Percentiles rank a stretch among this genome's conserved stretches.
These are phyloP conservation scores for Suricata suricatta DNA, from an alignment of 2,113 vertebrate species.

Conservation along the genomic window DNA sequence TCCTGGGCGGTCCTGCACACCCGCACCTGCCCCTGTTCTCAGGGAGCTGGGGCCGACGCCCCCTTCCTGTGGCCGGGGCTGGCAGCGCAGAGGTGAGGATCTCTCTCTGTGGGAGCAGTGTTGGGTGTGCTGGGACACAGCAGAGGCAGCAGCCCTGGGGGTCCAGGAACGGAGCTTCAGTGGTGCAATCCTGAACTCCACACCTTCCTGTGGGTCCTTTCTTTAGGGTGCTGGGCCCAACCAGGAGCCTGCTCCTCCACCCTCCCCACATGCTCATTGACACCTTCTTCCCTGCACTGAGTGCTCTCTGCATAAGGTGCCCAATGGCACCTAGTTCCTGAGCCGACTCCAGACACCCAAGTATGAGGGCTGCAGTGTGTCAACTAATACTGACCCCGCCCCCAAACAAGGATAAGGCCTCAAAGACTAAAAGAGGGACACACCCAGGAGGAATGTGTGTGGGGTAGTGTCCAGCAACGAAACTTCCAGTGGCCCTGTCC, in stretches of 20 bases:
- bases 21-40: not conserved
- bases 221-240: not conserved
- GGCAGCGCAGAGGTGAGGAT: not conserved
- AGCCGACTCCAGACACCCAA: fast-evolving
- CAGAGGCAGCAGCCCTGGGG: not conserved
- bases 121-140: not conserved
- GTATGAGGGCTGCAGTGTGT: not conserved
- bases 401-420: not conserved
- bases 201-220: not conserved
- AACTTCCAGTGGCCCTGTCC: not conserved
- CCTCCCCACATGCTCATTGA: not conserved
- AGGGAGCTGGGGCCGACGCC: fast-evolving
- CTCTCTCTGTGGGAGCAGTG: not conserved
- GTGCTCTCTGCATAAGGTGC: not conserved
- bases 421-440: not conserved
- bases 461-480: not conserved
- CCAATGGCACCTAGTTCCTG: not conserved
- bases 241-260: not conserved
- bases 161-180: too few relatives aligned
- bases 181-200: not conserved
- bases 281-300: not conserved
- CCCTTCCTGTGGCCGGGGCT: not conserved
- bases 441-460: not conserved
- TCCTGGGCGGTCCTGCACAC: not conserved
- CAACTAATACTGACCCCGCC: not conserved